Conservation (phyloP, 2,797 vertebrate genomes). For the Halcyon smyrnensis region DNA sequence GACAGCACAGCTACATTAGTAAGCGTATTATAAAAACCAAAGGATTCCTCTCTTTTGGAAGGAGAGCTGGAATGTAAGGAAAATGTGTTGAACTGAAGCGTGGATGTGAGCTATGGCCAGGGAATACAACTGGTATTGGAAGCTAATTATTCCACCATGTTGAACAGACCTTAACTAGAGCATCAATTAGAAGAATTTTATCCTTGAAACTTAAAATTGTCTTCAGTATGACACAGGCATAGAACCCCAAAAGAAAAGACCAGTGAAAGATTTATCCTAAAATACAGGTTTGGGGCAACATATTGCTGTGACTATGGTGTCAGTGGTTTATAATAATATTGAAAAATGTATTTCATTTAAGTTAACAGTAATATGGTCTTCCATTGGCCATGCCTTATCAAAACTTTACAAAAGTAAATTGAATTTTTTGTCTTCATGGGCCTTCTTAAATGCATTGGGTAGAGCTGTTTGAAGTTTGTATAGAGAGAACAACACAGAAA, state of each 20-base stretch:
- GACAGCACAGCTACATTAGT: background rate
- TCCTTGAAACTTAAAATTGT: background rate
- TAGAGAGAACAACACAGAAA: background rate
- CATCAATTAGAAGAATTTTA: background rate
- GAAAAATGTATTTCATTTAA: background rate
- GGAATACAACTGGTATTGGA: background rate
- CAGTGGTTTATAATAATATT: background rate
- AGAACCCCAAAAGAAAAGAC: background rate
- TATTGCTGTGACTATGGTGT: background rate
- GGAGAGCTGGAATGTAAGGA: background rate
- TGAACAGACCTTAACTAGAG: background rate
- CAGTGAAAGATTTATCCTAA: background rate
- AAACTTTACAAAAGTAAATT: background rate
- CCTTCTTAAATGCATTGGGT: background rate
- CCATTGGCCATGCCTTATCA: background rate
- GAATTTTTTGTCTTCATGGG: background rate
- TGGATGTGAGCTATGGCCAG: background rate
- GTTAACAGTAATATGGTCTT: background rate
- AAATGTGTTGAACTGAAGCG: background rate
- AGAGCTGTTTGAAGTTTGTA: background rate
- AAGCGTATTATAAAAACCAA: background rate
- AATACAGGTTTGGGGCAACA: accelerated
- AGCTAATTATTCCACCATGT: background rate
- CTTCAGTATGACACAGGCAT: background rate
- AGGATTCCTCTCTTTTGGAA: background rate